Evolutionary conservation across 2,888 invertebrate genomes (phyloP).

Genomic region (Drosophila lutescens): DNA sequence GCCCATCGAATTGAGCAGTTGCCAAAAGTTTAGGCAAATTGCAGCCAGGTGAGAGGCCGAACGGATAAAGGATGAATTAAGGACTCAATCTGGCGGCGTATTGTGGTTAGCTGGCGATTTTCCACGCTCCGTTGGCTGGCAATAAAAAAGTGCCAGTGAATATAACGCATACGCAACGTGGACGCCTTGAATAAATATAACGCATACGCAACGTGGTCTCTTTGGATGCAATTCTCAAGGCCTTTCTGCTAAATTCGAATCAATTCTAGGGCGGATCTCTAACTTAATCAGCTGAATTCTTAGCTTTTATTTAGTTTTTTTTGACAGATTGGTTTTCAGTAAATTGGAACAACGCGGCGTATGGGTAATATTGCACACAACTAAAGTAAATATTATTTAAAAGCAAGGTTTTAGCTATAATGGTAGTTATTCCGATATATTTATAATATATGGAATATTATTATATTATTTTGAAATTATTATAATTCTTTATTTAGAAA

Average conservation of each 20-base stretch:
- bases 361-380: neutral
- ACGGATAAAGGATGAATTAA: conserved; percentile 18
- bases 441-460: no score
- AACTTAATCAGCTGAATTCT: neutral
- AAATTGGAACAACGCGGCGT: neutral
- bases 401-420: neutral
- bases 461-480: neutral
- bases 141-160: neutral
- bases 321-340: no score
- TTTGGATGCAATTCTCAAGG: neutral
- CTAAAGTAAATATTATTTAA: neutral
- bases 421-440: neutral
- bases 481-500: no score
- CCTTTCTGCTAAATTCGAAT: neutral
- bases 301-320: no score
- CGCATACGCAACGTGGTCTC: no score
- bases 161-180: neutral
- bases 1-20: conserved; percentile 26
- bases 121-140: neutral
- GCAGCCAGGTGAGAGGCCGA: conserved; percentile 39
- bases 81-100: conserved; percentile 4
- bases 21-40: conserved; percentile 32
- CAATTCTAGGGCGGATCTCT: no score
- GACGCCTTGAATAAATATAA: neutral
- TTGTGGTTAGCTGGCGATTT: conserved; percentile 1